Conservation (phyloP, 2,888 invertebrate genomes). For the Drosophila prostipennis region DNA sequence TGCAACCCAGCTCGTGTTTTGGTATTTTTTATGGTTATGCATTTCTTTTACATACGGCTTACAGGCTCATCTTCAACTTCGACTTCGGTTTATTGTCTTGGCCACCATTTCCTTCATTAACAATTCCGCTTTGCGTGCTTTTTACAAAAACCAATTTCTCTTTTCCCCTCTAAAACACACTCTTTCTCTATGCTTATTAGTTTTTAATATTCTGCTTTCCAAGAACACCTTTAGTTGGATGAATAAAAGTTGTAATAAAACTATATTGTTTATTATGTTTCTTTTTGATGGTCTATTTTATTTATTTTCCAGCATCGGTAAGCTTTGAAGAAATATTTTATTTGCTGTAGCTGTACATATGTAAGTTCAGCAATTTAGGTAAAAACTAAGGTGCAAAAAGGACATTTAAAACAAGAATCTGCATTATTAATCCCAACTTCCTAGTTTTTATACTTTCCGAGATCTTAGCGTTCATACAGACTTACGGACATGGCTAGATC, state of each 20-base stretch:
- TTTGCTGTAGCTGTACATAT: no score
- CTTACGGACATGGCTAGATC: no score
- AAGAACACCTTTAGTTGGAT: background rate
- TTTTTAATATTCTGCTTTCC: background rate
- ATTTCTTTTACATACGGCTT: slow-evolving; percentile 56
- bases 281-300: no score
- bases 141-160: slow-evolving; percentile 64
- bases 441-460: no score
- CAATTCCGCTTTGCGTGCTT: slow-evolving; percentile 66
- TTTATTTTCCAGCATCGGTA: no score
- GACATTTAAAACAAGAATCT: no score
- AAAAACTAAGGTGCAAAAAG: no score
- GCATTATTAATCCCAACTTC: no score
- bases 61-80: slow-evolving; percentile 60
- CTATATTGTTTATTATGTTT: background rate
- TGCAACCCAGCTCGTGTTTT: slow-evolving; percentile 56
- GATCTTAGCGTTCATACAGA: no score
- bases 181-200: background rate
- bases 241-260: background rate
- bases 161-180: slow-evolving; percentile 38
- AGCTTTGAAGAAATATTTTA: no score
- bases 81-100: slow-evolving; percentile 45
- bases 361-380: no score
- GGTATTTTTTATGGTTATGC: slow-evolving; percentile 65
- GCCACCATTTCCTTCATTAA: slow-evolving; percentile 73